Base-by-base conservation (phyloP, 2,797 vertebrate species). In the Valencia hispanica region DNA sequence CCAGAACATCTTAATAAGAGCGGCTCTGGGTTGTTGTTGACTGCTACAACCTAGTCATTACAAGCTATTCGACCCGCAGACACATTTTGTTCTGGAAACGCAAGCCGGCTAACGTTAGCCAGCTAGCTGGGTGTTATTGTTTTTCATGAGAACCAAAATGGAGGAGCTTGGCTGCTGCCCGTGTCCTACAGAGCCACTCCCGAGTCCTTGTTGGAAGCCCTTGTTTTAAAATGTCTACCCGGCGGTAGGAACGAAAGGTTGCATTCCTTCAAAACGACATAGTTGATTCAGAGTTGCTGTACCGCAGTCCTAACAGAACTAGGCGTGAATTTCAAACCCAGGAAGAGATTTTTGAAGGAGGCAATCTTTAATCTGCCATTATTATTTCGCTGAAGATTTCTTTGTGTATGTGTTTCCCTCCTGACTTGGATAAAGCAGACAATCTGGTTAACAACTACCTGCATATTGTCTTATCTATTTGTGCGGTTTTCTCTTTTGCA, bases 141-240 rank as follows among this genome's bases (percentile, higher is more conserved):
- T 95, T 94, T 94, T 94, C 92, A 83, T 87, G 91, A 91, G 91
- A 93, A 79, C 88, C 93, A 95, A 95, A 94, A 95, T 95, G 95
- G 95, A 94, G 94, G 94, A 89, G 87, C 75, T 63, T 83, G 84
- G 82, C 78, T 86, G 87, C 76, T 87, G 87, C 89, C 76, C 78
- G 84, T 83, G 86, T 92, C 87, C 87, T 84, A 47, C 87, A 79
- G 84, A 88, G 91, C 92, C 93, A 92, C 93, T 94, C 92, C 93
- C 92, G 93, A 86, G 81, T 79, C 90, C 76, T 78, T 78, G 76
- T 79, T 65, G 74, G 74, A 66, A 84, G 73, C 69, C 74, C 66
- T 50, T 68, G 10, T 25, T 14, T 51, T 73, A 75, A 79, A 86
- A 83, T 78, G 73, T 80, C 74, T 43, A 5, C 76, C 15, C 50